These are phyloP conservation scores for Ceyx erithaca DNA, from an alignment of 2,797 vertebrate species.

Conservation along the genomic window DNA sequence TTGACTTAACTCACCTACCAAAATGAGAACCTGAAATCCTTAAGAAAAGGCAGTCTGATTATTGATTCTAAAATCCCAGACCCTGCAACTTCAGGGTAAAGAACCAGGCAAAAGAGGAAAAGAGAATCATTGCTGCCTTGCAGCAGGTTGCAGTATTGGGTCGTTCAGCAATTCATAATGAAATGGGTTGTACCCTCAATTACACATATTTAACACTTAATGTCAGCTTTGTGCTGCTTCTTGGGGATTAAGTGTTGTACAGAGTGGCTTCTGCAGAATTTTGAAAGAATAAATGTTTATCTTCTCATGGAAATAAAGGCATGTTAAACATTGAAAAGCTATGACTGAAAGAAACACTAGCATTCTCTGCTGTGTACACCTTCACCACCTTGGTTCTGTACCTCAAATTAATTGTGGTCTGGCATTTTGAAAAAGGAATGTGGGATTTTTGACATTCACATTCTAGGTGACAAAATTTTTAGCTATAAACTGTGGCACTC, in stretches of 20 bases:
- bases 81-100: background rate
- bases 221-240: constrained; percentile 42
- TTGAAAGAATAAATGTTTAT: background rate
- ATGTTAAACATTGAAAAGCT: background rate
- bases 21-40: background rate
- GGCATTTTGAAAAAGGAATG: background rate
- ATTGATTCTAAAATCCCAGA: background rate
- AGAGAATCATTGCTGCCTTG: constrained; percentile 75
- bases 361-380: background rate
- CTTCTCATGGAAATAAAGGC: background rate
- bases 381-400: background rate
- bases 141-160: constrained; percentile 77
- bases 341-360: background rate
- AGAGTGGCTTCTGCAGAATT: constrained; percentile 39
- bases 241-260: constrained; percentile 62
- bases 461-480: background rate
- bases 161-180: constrained; percentile 83
- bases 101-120: background rate
- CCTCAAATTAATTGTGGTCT: background rate
- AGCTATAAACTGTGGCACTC: background rate
- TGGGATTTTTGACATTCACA: background rate
- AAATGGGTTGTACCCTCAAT: constrained; percentile 63
- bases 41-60: background rate
- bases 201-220: constrained; percentile 52
- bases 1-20: background rate